These are phyloP conservation scores for Kryptolebias ocellatus DNA, from an alignment of 2,797 vertebrate genomes.

Conservation along the genomic window DNA sequence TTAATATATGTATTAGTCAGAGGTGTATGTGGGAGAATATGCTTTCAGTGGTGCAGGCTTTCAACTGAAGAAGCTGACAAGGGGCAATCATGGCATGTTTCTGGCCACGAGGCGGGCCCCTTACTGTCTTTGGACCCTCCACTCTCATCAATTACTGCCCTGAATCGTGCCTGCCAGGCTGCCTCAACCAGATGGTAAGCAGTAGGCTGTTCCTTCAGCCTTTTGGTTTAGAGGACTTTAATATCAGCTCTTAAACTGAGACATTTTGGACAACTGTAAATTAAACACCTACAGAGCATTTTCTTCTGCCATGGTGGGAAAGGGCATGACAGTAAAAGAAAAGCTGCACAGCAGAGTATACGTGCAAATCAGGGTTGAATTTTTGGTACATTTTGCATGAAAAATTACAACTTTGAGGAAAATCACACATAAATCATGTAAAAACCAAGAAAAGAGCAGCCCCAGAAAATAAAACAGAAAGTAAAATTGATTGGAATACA, in stretches of 20 bases:
- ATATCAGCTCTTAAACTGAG: constrained; percentile 59
- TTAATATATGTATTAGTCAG: background rate
- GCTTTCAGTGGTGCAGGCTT: constrained; percentile 59
- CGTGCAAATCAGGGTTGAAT: background rate
- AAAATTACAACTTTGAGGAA: background rate
- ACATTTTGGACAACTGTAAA: constrained; percentile 63
- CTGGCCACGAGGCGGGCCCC: constrained; percentile 45
- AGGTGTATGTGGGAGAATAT: constrained; percentile 26
- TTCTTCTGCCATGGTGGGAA: constrained; percentile 8
- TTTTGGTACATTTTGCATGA: background rate
- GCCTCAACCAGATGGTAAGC: constrained; percentile 69
- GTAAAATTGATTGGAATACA: background rate
- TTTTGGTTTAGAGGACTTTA: constrained; percentile 48
- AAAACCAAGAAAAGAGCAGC: background rate
- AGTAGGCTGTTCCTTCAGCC: constrained; percentile 52
- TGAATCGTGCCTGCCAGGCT: constrained; percentile 47
- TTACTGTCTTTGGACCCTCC: constrained; percentile 40
- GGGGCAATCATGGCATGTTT: constrained; percentile 65
- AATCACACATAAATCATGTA: background rate
- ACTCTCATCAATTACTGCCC: constrained; percentile 71
- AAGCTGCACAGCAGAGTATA: background rate
- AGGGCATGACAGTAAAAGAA: background rate
- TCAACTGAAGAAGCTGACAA: constrained; percentile 54
- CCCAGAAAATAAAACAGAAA: background rate
- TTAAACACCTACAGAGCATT: constrained; percentile 42